Conservation (phyloP, 2,888 invertebrate genomes). For the Raillietiella orientalis region DNA sequence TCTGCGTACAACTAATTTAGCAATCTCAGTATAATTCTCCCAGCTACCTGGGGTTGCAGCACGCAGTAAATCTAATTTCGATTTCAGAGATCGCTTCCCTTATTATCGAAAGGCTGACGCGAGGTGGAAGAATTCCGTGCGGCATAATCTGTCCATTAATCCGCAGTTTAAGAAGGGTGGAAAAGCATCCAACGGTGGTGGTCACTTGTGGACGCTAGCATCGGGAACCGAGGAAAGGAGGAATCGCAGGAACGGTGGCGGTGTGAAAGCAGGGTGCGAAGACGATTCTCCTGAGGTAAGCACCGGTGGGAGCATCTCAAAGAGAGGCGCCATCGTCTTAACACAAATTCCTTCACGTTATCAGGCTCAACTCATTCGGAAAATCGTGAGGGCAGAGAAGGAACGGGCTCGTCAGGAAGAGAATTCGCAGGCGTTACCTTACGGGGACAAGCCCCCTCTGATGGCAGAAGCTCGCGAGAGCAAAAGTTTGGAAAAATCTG, state of each 20-base stretch:
- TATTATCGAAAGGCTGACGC: constrained; percentile 67
- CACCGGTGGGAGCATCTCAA: too few species aligned
- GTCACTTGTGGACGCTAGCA: constrained; percentile 61
- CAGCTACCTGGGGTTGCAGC: too few species aligned
- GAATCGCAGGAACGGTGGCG: neutral
- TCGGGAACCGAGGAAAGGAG: constrained; percentile 5
- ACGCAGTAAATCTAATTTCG: neutral
- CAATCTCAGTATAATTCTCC: too few species aligned
- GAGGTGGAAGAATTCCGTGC: constrained; percentile 69
- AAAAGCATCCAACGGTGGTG: constrained; percentile 54
- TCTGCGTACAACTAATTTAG: too few species aligned
- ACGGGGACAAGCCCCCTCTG: too few species aligned
- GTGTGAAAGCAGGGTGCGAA: neutral
- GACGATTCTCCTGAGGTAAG: too few species aligned
- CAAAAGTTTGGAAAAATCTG: constrained; percentile 15
- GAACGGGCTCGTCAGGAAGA: too few species aligned
- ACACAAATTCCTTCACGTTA: too few species aligned
- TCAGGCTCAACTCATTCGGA: too few species aligned
- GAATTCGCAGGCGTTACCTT: too few species aligned
- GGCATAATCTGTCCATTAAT: constrained; percentile 67
- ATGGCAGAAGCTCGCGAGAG: constrained; percentile 11
- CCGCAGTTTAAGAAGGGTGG: constrained; percentile 64
- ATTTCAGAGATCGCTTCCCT: constrained; percentile 42
- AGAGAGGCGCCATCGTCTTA: too few species aligned
- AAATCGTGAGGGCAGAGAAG: too few species aligned